Conservation (phyloP, 2,888 invertebrate species). For the Anthophora plumipes region DNA sequence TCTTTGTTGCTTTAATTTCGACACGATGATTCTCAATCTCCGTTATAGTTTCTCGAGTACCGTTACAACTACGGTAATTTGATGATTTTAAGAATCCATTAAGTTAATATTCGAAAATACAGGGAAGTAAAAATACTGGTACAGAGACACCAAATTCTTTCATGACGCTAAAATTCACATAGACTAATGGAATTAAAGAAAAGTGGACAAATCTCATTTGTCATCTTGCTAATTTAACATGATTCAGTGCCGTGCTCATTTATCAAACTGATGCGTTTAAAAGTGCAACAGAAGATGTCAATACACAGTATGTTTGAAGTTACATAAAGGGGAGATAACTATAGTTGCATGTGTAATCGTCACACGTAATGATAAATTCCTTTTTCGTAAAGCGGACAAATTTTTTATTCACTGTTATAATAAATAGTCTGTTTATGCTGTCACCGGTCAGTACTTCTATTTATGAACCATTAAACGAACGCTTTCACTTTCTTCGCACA, state of each 20-base stretch:
- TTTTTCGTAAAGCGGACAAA: constrained; percentile 4
- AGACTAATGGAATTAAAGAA: background rate
- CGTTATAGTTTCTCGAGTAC: no score
- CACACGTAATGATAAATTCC: constrained; percentile 4
- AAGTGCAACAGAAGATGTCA: background rate
- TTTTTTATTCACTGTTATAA: constrained; percentile 5
- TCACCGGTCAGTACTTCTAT: constrained; percentile 14
- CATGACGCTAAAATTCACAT: background rate
- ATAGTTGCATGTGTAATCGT: background rate
- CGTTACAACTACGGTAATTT: no score
- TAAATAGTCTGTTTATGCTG: constrained; percentile 29
- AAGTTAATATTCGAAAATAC: no score
- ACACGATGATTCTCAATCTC: no score
- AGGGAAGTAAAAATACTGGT: background rate
- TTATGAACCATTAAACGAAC: constrained; percentile 12
- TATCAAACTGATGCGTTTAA: background rate
- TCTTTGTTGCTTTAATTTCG: no score
- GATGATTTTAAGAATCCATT: no score
- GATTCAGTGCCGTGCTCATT: background rate
- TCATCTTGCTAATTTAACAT: background rate
- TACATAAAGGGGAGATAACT: constrained; percentile 11
- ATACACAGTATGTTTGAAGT: background rate
- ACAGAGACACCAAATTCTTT: background rate
- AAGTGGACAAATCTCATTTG: background rate
- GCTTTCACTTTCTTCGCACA: constrained; percentile 30